Conservation (phyloP, 1,140 invertebrate species). For the Nebria ingens region DNA sequence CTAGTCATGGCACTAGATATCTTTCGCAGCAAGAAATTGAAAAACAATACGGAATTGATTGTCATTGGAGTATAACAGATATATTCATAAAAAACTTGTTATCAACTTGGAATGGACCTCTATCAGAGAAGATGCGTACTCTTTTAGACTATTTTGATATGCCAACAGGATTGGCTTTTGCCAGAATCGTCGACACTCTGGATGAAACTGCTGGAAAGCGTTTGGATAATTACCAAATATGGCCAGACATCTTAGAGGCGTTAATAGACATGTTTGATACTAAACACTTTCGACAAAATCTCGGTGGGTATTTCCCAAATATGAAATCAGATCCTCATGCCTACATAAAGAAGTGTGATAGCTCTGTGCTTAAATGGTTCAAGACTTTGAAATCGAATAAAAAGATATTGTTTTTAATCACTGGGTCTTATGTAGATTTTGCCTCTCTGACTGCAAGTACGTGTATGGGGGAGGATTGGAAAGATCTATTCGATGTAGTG, state of each 20-base stretch:
- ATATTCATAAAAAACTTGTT: constrained; percentile 45
- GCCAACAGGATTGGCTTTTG: constrained; percentile 54
- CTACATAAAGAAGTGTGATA: constrained; percentile 51
- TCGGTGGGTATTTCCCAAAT: constrained; percentile 50
- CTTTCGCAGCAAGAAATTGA: constrained; percentile 48
- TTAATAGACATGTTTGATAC: constrained; percentile 50
- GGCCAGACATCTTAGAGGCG: constrained; percentile 53
- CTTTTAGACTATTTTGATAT: constrained; percentile 72
- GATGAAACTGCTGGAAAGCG: constrained; percentile 42
- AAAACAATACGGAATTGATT: constrained; percentile 47
- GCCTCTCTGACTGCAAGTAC: constrained; percentile 53
- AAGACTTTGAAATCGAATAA: constrained; percentile 36
- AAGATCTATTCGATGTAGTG: constrained; percentile 58
- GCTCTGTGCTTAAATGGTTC: constrained; percentile 53
- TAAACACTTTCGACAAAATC: constrained; percentile 45
- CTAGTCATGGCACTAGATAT: constrained; percentile 56
- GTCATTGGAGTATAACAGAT: constrained; percentile 46
- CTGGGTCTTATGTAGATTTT: constrained; percentile 67
- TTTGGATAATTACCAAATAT: constrained; percentile 45
- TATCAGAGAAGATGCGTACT: constrained; percentile 48
- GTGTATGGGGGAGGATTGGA: constrained; percentile 59
- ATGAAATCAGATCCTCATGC: constrained; percentile 50
- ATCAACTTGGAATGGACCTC: constrained; percentile 48
- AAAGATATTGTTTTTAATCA: constrained; percentile 59
- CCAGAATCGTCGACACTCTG: constrained; percentile 56